Percentiles rank a stretch among this genome's conserved stretches.
phyloP scores from a whole-genome alignment of 2,888 invertebrate genomes.

The Seira ritae region DNA sequence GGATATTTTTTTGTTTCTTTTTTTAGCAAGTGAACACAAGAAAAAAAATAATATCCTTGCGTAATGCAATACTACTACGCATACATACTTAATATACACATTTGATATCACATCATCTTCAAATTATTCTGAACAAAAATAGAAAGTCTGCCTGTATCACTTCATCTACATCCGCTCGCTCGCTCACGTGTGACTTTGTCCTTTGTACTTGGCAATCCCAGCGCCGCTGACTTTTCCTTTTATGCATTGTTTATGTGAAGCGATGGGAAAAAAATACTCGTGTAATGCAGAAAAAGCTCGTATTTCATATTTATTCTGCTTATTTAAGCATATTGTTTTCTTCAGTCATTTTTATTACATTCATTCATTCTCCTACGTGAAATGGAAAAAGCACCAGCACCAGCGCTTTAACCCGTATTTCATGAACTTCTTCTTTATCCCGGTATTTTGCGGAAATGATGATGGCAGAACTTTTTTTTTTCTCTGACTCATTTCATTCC shows the following conservation, averaged over 20 bases:
- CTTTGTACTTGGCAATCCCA: conserved; percentile 8
- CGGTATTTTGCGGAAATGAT: conserved; percentile 10
- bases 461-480: background rate
- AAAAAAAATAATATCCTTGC: background rate
- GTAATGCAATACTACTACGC: too few relatives aligned
- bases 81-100: too few relatives aligned
- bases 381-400: background rate
- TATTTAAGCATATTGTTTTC: conserved; percentile 7
- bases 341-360: background rate
- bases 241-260: background rate
- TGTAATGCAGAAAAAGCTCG: background rate
- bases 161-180: conserved; percentile 42
- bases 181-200: conserved; percentile 44
- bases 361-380: background rate
- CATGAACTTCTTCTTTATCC: too few relatives aligned
- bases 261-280: background rate
- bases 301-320: background rate
- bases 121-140: conserved; percentile 9
- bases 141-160: conserved; percentile 25
- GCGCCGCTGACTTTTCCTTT: conserved; percentile 1
- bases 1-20: background rate
- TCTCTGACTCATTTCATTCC: background rate
- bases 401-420: background rate
- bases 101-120: too few relatives aligned
- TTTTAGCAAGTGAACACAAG: background rate